These are phyloP conservation scores for Pitangus sulphuratus DNA, from an alignment of 2,797 vertebrate genomes.

Conservation along the genomic window DNA sequence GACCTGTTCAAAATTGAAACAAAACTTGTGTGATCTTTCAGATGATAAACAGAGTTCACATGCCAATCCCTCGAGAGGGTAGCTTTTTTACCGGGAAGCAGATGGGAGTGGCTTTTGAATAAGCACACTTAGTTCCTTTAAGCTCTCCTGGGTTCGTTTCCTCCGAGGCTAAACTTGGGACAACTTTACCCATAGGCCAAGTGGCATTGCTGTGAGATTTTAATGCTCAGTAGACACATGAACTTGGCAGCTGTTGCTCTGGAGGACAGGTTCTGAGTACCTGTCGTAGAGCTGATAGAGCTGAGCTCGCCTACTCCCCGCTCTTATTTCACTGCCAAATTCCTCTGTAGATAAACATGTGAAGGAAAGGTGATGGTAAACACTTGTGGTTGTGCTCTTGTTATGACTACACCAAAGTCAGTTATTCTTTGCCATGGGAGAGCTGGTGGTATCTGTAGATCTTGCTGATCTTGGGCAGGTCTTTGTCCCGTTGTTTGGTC, in stretches of 20 bases:
- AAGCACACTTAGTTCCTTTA: background rate
- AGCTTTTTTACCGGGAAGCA: background rate
- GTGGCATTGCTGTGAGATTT: background rate
- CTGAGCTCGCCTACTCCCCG: accelerated
- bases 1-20: background rate
- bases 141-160: background rate
- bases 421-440: background rate
- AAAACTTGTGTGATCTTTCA: background rate
- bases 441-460: background rate
- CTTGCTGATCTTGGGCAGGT: background rate
- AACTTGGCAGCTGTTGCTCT: background rate
- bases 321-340: background rate
- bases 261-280: background rate
- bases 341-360: background rate
- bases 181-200: background rate
- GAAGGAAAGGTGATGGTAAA: background rate
- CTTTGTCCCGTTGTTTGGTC: background rate
- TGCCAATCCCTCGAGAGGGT: background rate
- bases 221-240: background rate
- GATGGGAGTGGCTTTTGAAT: background rate
- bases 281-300: background rate
- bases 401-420: background rate
- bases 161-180: background rate
- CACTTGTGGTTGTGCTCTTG: background rate
- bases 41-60: background rate